Evolutionary conservation across 2,797 vertebrate species (phyloP).

Genomic region (Syngnathus rostellatus): DNA sequence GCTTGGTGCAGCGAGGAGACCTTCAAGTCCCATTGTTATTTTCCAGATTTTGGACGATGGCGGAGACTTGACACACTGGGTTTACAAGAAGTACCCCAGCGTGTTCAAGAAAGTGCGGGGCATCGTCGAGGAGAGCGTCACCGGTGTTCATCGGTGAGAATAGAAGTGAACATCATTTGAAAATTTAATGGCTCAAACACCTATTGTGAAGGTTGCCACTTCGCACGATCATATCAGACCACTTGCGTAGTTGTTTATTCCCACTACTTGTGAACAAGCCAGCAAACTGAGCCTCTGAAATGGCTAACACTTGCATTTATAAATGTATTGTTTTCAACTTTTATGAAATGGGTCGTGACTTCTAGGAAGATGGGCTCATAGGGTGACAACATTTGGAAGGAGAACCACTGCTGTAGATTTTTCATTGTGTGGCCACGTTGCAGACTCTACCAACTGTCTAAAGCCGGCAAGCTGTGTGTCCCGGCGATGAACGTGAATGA

Average conservation of each 20-base stretch:
- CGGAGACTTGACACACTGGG: slow-evolving; percentile 97
- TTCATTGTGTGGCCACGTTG: slow-evolving; percentile 9
- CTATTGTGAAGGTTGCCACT: not conserved
- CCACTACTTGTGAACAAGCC: too few species aligned
- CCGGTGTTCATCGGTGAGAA: slow-evolving; percentile 90
- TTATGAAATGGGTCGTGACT: too few species aligned
- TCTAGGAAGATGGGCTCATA: too few species aligned
- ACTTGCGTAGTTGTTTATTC: too few species aligned
- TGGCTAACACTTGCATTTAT: too few species aligned
- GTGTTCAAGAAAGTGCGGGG: slow-evolving; percentile 95
- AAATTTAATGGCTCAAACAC: not conserved
- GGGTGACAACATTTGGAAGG: not conserved
- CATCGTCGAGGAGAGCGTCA: slow-evolving; percentile 98
- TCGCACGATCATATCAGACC: not conserved
- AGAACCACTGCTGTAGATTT: not conserved
- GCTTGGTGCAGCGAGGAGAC: not conserved
- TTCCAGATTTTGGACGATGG: slow-evolving; percentile 93
- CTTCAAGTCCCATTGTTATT: slow-evolving; percentile 15
- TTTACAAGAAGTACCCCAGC: slow-evolving; percentile 97
- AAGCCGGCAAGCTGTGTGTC: slow-evolving; percentile 93
- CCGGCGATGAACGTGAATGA: slow-evolving; percentile 99
- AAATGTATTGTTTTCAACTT: too few species aligned
- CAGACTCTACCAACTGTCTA: slow-evolving; percentile 96
- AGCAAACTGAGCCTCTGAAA: too few species aligned
- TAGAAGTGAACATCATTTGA: too few species aligned